Conservation (phyloP, 2,888 invertebrate genomes). For the Drosophila neonasuta region DNA sequence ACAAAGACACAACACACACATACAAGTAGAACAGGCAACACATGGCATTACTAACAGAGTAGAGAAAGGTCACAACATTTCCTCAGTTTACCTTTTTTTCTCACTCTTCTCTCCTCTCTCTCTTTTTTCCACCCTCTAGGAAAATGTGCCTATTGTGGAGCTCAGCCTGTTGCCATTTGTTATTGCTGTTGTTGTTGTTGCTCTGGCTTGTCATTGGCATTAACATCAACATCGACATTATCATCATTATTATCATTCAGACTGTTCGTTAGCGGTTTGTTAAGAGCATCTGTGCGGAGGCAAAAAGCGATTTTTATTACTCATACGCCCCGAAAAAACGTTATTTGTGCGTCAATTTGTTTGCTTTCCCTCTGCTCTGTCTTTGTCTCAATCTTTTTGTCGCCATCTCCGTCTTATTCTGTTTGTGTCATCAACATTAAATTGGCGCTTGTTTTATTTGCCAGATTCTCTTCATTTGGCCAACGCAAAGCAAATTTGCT, state of each 20-base stretch:
- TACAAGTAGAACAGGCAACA: conserved; percentile 5
- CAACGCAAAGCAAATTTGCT: conserved; percentile 50
- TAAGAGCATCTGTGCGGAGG: conserved; percentile 28
- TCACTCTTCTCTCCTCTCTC: no score
- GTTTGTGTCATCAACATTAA: conserved; percentile 30
- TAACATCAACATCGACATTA: conserved; percentile 50
- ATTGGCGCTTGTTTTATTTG: conserved; percentile 25
- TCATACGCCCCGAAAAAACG: conserved; percentile 49
- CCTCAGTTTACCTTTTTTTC: conserved; percentile 22
- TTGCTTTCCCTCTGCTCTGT: conserved; percentile 5
- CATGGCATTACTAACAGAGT: conserved; percentile 22
- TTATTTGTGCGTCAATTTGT: conserved; percentile 35
- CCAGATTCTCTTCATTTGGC: neutral
- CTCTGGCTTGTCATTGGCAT: conserved; percentile 8
- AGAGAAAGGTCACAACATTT: conserved; percentile 47
- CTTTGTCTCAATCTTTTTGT: neutral
- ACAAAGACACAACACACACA: neutral
- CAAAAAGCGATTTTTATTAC: conserved; percentile 59
- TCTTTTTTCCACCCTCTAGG: neutral
- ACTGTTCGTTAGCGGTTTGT: conserved; percentile 39
- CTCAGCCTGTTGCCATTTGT: conserved; percentile 11
- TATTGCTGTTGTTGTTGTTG: conserved; percentile 8
- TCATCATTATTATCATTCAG: conserved; percentile 19
- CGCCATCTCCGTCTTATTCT: neutral
- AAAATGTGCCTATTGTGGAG: conserved; percentile 9